These are phyloP conservation scores for Lacerta viridis DNA, from an alignment of 2,797 vertebrate species.

Conservation along the genomic window DNA sequence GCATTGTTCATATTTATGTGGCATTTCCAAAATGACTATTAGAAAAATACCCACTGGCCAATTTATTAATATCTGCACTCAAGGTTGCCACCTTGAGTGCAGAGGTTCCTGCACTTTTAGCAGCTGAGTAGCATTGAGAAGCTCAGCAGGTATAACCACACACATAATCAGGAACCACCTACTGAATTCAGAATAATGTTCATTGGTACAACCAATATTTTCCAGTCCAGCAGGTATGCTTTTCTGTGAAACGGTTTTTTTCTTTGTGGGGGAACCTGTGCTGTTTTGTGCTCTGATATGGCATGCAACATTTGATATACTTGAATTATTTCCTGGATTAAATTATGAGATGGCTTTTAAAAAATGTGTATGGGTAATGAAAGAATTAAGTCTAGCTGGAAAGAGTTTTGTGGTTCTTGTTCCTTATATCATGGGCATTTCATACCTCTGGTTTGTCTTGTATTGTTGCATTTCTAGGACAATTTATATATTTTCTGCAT, in stretches of 20 bases:
- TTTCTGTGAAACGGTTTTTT: neutral
- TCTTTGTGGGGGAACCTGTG: neutral
- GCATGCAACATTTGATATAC: neutral
- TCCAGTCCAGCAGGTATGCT: neutral
- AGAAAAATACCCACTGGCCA: neutral
- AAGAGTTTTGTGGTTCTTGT: neutral
- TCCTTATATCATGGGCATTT: neutral
- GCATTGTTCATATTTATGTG: neutral
- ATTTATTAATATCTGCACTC: neutral
- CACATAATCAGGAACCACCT: neutral
- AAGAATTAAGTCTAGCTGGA: conserved; percentile 15
- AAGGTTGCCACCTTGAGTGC: neutral
- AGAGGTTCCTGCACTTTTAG: neutral
- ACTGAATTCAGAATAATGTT: neutral
- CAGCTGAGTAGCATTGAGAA: neutral
- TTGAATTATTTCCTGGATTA: conserved; percentile 15
- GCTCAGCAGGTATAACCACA: neutral
- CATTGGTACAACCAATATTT: neutral
- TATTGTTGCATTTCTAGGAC: neutral
- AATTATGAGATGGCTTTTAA: conserved; percentile 15
- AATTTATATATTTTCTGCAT: neutral
- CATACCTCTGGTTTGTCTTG: neutral
- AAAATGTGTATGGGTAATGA: neutral
- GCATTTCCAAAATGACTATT: neutral
- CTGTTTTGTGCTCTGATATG: neutral